Conservation (phyloP, 1,140 invertebrate species). For the Drosophila seguyi region DNA sequence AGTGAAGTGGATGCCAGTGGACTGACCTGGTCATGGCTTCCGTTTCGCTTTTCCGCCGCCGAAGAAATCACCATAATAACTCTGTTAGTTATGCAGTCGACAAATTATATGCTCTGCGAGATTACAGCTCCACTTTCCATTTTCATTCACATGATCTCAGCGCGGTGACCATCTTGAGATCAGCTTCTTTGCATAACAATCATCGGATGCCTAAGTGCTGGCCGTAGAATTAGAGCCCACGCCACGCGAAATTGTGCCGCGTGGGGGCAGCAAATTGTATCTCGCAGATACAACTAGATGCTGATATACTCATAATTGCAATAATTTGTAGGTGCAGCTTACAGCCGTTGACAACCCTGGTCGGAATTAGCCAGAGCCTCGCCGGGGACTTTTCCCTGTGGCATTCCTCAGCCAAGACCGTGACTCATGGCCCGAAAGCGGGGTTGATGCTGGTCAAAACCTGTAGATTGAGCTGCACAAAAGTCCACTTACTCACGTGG, state of each 20-base stretch:
- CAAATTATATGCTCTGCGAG: conserved; percentile 36
- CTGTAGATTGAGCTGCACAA: conserved; percentile 54
- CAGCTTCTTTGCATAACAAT: conserved; percentile 78
- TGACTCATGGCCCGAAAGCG: conserved; percentile 57
- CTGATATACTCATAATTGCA: conserved; percentile 40
- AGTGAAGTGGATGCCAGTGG: conserved; percentile 6
- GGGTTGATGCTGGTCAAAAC: conserved; percentile 64
- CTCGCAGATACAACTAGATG: conserved; percentile 58
- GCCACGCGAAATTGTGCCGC: conserved; percentile 46
- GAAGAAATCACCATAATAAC: conserved; percentile 54
- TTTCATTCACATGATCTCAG: conserved; percentile 61
- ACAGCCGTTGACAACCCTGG: conserved; percentile 58
- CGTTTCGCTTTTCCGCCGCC: conserved; percentile 41
- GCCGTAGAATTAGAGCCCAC: conserved; percentile 57
- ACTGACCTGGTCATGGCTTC: conserved; percentile 49
- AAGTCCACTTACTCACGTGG: conserved; percentile 57
- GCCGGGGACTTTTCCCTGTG: conserved; percentile 35
- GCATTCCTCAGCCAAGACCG: conserved; percentile 54
- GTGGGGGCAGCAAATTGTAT: conserved; percentile 63
- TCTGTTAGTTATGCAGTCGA: conserved; percentile 55
- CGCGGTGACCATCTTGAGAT: conserved; percentile 30
- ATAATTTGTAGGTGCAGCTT: conserved; percentile 55
- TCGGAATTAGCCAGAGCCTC: conserved; percentile 33
- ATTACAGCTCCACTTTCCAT: conserved; percentile 67
- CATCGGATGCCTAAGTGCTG: conserved; percentile 35